Evolutionary conservation across 2,797 vertebrate genomes (phyloP).

Genomic region (Semaprochilodus insignis): DNA sequence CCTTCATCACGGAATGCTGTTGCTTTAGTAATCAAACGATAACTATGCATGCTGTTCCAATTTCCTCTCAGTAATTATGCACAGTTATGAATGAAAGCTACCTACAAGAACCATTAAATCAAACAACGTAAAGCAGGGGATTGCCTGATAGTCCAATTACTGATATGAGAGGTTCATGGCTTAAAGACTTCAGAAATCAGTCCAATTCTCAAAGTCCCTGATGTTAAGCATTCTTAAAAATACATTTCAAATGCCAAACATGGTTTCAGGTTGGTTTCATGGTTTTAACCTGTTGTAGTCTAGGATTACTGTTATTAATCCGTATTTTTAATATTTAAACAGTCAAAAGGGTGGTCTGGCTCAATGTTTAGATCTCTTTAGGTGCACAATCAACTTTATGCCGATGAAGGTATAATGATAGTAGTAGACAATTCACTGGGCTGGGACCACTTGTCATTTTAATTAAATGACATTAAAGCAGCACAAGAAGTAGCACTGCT

Average conservation of each 20-base stretch:
- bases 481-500: too few species aligned
- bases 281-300: not conserved
- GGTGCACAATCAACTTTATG: too few species aligned
- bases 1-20: constrained; percentile 36
- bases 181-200: constrained; percentile 19
- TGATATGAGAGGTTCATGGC: constrained; percentile 24
- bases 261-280: too few species aligned
- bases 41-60: constrained; percentile 51
- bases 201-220: not conserved
- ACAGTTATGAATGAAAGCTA: constrained; percentile 59
- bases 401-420: too few species aligned
- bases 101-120: constrained; percentile 51
- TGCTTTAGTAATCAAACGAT: constrained; percentile 55
- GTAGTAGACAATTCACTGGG: too few species aligned
- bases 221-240: not conserved
- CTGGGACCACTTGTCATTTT: too few species aligned
- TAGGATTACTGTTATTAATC: not conserved
- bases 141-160: constrained; percentile 44
- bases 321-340: too few species aligned
- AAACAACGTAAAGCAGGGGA: constrained; percentile 43
- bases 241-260: not conserved
- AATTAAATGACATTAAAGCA: too few species aligned
- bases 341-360: too few species aligned
- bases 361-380: too few species aligned
- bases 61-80: constrained; percentile 59